Conservation (phyloP, 2,113 vertebrate genomes). For the Entelurus aequoreus region DNA sequence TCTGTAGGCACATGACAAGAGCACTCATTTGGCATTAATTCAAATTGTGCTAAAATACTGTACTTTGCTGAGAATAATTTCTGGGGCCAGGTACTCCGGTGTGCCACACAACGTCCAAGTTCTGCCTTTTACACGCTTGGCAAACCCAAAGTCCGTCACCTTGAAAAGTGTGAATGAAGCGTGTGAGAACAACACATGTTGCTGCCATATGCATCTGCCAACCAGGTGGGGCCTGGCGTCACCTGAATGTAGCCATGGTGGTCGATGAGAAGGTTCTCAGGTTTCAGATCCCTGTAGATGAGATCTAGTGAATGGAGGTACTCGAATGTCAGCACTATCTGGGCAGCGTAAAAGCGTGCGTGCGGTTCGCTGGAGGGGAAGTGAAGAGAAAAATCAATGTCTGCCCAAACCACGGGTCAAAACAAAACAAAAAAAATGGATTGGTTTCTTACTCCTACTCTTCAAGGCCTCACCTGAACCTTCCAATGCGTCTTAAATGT, state of each 20-base stretch:
- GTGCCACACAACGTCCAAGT: conserved; percentile 99
- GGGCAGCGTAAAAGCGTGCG: conserved; percentile 95
- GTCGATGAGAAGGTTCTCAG: conserved; percentile 98
- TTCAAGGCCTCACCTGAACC: conserved; percentile 80
- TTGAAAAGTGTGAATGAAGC: conserved; percentile 33
- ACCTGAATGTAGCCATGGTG: conserved; percentile 99
- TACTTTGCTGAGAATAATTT: conserved; percentile 99
- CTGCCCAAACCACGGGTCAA: background rate
- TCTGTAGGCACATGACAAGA: no score
- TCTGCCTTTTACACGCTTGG: conserved; percentile 97
- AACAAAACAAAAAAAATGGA: background rate
- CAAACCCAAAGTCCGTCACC: conserved; percentile 99
- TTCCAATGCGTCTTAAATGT: conserved; percentile 97
- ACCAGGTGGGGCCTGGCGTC: conserved; percentile 2
- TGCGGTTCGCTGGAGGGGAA: conserved; percentile 85
- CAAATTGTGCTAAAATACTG: background rate
- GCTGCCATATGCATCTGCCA: background rate
- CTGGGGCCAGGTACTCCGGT: conserved; percentile 95
- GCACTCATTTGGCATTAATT: no score
- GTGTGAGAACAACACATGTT: background rate
- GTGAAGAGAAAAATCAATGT: background rate
- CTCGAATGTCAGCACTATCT: conserved; percentile 99
- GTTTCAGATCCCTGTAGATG: conserved; percentile 99
- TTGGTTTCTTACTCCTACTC: background rate
- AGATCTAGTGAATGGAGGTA: conserved; percentile 99